Conservation (phyloP, 2,888 invertebrate species). For the Anorthoa munda region DNA sequence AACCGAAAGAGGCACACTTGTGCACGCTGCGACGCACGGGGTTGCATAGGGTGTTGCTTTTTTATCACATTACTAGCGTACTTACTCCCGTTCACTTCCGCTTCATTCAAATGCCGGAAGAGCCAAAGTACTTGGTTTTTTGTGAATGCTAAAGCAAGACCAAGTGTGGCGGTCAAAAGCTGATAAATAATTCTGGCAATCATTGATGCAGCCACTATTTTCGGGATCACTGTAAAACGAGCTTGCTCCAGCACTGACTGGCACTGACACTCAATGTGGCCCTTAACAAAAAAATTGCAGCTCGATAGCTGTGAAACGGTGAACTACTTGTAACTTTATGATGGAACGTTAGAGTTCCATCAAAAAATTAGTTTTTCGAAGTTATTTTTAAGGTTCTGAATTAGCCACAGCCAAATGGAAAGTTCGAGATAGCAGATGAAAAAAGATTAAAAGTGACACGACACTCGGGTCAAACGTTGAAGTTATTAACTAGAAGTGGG, state of each 20-base stretch:
- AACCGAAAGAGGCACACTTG: conserved; percentile 80
- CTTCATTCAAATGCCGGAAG: conserved; percentile 80
- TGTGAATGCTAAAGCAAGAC: conserved; percentile 10
- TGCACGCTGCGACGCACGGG: conserved; percentile 71
- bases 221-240: too few species aligned
- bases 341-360: too few species aligned
- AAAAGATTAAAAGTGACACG: background rate
- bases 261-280: background rate
- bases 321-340: background rate
- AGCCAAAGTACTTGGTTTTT: conserved; percentile 29
- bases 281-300: background rate
- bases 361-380: background rate
- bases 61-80: conserved; percentile 72
- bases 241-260: background rate
- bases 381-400: background rate
- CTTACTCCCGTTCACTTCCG: conserved; percentile 79
- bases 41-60: conserved; percentile 77
- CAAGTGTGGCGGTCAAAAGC: conserved; percentile 3
- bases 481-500: background rate
- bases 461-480: background rate
- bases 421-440: background rate
- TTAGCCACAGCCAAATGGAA: background rate
- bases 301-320: background rate
- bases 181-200: background rate
- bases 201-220: background rate